These are phyloP conservation scores for Pelvicachromis taeniatus DNA, from an alignment of 2,113 vertebrate genomes.

Conservation along the genomic window DNA sequence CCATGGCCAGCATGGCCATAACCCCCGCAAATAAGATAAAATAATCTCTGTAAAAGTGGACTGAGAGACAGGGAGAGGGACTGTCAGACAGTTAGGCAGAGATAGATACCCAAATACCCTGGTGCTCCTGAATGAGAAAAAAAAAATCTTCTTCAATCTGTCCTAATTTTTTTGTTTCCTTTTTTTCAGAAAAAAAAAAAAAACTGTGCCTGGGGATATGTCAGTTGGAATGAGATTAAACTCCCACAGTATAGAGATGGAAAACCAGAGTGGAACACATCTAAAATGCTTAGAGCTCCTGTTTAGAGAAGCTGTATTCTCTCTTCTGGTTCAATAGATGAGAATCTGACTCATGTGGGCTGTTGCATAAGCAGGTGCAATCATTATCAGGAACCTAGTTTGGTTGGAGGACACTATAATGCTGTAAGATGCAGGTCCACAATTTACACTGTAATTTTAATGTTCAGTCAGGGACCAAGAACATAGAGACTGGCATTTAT, in stretches of 20 bases:
- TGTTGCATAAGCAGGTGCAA: slow-evolving; percentile 64
- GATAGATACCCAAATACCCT: slow-evolving; percentile 32
- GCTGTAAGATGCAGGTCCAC: not conserved
- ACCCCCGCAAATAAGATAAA: slow-evolving; percentile 70
- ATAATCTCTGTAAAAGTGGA: slow-evolving; percentile 70
- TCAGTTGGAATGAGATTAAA: slow-evolving; percentile 76
- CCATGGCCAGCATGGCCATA: slow-evolving; percentile 58
- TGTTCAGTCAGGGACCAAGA: not conserved
- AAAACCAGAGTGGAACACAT: slow-evolving; percentile 61
- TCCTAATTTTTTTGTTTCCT: slow-evolving; percentile 67
- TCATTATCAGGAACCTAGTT: slow-evolving; percentile 50
- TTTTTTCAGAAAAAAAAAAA: not conserved
- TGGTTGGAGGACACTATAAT: not conserved
- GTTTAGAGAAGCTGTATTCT: slow-evolving; percentile 55
- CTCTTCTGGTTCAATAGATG: slow-evolving; percentile 60
- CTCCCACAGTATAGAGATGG: slow-evolving; percentile 66
- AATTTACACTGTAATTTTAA: not conserved
- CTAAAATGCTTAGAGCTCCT: slow-evolving; percentile 63
- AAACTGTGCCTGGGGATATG: slow-evolving; percentile 58
- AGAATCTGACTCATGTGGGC: slow-evolving; percentile 65
- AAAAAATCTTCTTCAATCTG: slow-evolving; percentile 51
- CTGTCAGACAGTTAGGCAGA: slow-evolving; percentile 6
- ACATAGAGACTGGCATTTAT: not conserved
- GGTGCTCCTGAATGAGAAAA: slow-evolving; percentile 10
- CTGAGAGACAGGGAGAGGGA: slow-evolving; percentile 22